Percentiles rank a stretch among this genome's conserved stretches.
Conservation (phyloP, 2,888 invertebrate genomes). For the Macrosiphum euphorbiae region DNA sequence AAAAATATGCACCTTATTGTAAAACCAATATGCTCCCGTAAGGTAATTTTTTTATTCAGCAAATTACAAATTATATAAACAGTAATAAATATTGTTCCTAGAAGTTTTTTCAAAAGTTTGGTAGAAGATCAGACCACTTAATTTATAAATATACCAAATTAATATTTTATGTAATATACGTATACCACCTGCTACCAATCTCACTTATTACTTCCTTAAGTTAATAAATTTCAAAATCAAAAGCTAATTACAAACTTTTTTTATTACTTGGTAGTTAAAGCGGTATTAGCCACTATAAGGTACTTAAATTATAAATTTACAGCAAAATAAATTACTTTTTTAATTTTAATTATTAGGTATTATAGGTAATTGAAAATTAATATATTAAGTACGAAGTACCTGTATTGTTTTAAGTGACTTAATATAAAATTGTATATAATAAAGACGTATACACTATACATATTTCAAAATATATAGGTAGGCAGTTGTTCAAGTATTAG, state of each 20-base stretch:
- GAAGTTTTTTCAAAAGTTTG: neutral
- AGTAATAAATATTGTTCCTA: neutral
- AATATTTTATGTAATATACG: neutral
- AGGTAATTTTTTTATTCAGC: too few species aligned
- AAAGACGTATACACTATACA: neutral
- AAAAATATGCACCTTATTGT: too few species aligned
- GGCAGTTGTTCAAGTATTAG: neutral
- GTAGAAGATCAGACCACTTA: neutral
- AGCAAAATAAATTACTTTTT: neutral
- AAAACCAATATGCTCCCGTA: too few species aligned
- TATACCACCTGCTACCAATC: neutral
- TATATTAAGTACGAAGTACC: neutral
- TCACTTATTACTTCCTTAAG: neutral
- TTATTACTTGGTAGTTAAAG: neutral
- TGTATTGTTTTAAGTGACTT: neutral
- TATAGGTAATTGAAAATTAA: neutral
- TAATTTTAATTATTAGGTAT: neutral
- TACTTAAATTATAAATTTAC: neutral
- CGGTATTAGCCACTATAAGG: neutral
- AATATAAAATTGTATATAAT: neutral
- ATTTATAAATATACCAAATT: neutral
- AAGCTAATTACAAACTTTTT: neutral
- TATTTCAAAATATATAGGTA: neutral
- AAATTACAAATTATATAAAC: neutral
- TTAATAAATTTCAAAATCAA: neutral